These are phyloP conservation scores for Halictus rubicundus DNA, from an alignment of 1,140 invertebrate genomes.

Conservation along the genomic window DNA sequence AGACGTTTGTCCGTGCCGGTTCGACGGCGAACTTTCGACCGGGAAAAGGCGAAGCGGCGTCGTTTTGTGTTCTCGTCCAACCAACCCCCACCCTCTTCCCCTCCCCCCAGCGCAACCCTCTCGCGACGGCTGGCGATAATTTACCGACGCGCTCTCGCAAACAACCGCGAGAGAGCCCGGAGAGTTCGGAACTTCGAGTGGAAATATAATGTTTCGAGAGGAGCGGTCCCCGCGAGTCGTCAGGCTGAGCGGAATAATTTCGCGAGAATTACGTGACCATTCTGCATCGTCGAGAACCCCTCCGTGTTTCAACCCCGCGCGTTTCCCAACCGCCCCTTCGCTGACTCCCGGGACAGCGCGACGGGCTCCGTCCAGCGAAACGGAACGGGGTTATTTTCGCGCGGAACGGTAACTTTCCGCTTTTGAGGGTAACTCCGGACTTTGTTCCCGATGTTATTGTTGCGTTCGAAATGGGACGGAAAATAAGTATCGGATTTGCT, in stretches of 20 bases:
- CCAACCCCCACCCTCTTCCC: constrained; percentile 2
- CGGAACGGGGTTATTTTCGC: constrained; percentile 13
- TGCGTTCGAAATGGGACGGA: background rate
- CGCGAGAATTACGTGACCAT: constrained; percentile 39
- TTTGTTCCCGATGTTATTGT: constrained; percentile 1
- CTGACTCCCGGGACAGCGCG: background rate
- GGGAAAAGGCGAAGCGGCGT: constrained; percentile 36
- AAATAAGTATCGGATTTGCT: too few species aligned
- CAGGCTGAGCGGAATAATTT: constrained; percentile 32
- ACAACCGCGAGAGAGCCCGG: background rate
- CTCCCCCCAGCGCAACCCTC: background rate
- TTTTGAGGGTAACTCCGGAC: background rate
- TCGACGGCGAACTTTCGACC: constrained; percentile 48
- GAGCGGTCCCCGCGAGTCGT: constrained; percentile 22
- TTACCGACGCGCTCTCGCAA: constrained; percentile 9
- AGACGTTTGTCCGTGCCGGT: constrained; percentile 60
- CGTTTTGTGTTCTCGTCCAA: background rate
- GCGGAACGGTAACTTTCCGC: constrained; percentile 2
- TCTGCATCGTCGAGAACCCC: constrained; percentile 7
- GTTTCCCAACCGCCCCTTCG: background rate
- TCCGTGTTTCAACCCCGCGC: too few species aligned
- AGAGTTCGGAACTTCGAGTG: constrained; percentile 37
- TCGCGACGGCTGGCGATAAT: constrained; percentile 22
- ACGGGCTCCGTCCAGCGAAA: background rate
- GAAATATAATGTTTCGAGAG: constrained; percentile 36